Evolutionary conservation across 2,797 vertebrate genomes (phyloP), one percentile per base, ranked within the genome.

Genomic region (Malurus leucopterus): DNA sequence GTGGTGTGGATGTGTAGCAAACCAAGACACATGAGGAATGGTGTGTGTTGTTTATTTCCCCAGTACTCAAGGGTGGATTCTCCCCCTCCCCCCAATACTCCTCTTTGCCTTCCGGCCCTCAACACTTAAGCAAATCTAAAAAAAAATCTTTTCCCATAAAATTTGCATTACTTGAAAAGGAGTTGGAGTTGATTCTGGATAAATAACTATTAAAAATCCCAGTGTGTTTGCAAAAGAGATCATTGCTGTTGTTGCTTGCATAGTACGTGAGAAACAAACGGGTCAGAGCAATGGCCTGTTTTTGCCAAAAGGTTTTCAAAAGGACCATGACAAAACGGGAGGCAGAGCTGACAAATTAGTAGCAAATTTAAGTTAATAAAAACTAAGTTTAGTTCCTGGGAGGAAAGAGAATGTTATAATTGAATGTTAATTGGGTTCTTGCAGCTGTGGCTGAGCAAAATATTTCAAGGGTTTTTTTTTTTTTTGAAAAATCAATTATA

Each of bases 81-180:
- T 1, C 8, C 4, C 8, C 24, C 2, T 10, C 8, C 14, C 24
- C 5, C 12, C 38, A n/a, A 1, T 32, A 22, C 8, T 58, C 23
- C 40, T 58, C 22, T 71, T 81, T 57, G 6, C 3, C 30, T 21
- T 87, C 40, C 18, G 76, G 12, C 18, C 15, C 21, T 79, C 47
- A 69, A 26, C 5, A 61, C 13, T 49, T 36, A 19, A 5, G 2
- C 22, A 67, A 36, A 15, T 67, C 9, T 64, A 1, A 81, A 84
- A 58, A 41, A 40, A 17, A 7, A 10, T 19, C 15, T 73, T 80
- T 83, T 82, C 11, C 9, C 3, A 15, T 58, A 55, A 70, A 40
- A 23, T 41, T 15, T 76, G 8, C 27, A 22, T 43, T 61, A 15
- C n/a, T 73, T 70, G 16, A 59, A 67, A 88, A 57, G 26, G 23